These are phyloP conservation scores for Sitophilus oryzae DNA, from an alignment of 1,140 invertebrate species.

Conservation along the genomic window DNA sequence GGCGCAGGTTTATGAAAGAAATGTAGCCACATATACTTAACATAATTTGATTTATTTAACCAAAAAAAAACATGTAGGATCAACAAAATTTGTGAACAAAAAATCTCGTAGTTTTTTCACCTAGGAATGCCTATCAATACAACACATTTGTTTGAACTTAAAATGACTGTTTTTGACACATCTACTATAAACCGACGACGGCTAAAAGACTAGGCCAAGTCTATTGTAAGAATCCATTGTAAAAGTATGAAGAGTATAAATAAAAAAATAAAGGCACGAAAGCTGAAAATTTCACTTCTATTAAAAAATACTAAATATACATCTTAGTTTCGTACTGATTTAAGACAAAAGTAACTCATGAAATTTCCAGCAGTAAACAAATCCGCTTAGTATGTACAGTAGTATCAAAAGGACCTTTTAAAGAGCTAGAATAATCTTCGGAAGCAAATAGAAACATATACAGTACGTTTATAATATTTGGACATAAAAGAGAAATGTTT, in stretches of 20 bases:
- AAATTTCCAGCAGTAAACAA: conserved; percentile 32
- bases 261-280: conserved; percentile 37
- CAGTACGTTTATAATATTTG: too few relatives aligned
- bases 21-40: conserved; percentile 2
- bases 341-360: conserved; percentile 20
- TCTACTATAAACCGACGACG: background rate
- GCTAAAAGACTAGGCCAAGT: conserved; percentile 29
- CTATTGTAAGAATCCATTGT: conserved; percentile 22
- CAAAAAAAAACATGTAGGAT: conserved; percentile 22
- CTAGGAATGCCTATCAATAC: conserved; percentile 6
- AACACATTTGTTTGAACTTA: background rate
- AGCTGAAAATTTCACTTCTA: conserved; percentile 31
- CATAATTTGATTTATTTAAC: conserved; percentile 19
- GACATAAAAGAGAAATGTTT: too few relatives aligned
- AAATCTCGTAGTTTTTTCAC: background rate
- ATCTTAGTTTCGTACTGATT: background rate
- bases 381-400: conserved; percentile 8
- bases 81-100: conserved; percentile 16
- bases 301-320: conserved; percentile 13
- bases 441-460: background rate
- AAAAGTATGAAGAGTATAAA: conserved; percentile 27
- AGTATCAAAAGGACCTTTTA: conserved; percentile 7
- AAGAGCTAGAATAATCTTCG: background rate
- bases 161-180: background rate
- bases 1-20: background rate